Evolutionary conservation across 2,113 vertebrate species (phyloP).

Genomic region (Anhinga anhinga): DNA sequence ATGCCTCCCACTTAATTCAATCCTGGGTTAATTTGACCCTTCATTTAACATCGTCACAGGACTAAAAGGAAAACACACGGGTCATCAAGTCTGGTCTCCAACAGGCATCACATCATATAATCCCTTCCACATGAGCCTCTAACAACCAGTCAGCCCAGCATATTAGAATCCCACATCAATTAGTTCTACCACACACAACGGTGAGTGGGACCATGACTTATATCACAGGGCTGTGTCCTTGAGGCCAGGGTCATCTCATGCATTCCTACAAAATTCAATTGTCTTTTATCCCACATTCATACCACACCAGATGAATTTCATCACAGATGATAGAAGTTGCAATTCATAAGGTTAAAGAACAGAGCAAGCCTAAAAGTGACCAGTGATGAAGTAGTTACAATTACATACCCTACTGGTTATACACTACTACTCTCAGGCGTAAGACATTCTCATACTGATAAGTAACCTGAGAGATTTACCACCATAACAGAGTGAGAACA

Average conservation of each 20-base stretch:
- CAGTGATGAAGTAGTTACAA: not conserved
- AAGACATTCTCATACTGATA: not conserved
- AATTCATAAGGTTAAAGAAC: not conserved
- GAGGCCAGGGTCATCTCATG: not conserved
- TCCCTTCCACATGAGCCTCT: conserved; percentile 25
- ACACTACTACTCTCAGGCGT: not conserved
- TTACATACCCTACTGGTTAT: not conserved
- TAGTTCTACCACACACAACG: not conserved
- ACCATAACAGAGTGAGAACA: not conserved
- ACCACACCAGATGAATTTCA: not conserved
- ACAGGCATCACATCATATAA: conserved; percentile 24
- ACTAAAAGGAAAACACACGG: conserved; percentile 32
- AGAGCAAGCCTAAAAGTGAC: not conserved
- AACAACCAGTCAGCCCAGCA: not conserved
- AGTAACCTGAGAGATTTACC: not conserved
- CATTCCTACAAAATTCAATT: not conserved
- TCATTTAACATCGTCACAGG: conserved; percentile 57
- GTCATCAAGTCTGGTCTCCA: conserved; percentile 26
- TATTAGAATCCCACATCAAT: not conserved
- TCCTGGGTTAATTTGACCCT: conserved; percentile 43
- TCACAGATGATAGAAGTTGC: not conserved
- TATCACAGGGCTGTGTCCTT: not conserved
- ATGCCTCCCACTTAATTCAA: conserved; percentile 44
- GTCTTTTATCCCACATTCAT: not conserved
- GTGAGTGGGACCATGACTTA: not conserved